Evolutionary conservation across 1,140 invertebrate species (phyloP).

Genomic region (Cotesia typhae): DNA sequence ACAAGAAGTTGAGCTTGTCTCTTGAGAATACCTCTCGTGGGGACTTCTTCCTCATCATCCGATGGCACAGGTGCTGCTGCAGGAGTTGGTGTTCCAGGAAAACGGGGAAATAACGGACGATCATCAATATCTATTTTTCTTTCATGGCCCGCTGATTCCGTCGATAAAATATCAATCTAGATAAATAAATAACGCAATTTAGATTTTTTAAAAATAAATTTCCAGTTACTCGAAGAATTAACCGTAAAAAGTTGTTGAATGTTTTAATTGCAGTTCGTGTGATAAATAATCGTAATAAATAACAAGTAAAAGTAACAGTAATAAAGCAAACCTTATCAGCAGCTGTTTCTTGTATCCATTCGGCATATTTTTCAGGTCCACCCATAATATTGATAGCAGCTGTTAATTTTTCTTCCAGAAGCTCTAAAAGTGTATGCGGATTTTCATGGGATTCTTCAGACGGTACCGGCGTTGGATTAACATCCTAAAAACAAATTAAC

Average conservation of each 20-base stretch:
- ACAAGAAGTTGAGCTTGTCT: constrained; percentile 83
- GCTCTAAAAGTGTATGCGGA: constrained; percentile 56
- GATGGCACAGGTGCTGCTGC: constrained; percentile 64
- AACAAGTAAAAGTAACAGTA: not conserved
- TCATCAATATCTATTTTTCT: constrained; percentile 44
- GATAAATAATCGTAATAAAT: not conserved
- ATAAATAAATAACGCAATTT: constrained; percentile 9
- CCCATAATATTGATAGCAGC: constrained; percentile 50
- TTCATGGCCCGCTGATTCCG: constrained; percentile 43
- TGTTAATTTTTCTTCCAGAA: constrained; percentile 60
- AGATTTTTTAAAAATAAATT: not conserved
- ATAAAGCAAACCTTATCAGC: constrained; percentile 45
- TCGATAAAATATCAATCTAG: constrained; percentile 53
- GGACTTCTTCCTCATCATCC: constrained; percentile 85
- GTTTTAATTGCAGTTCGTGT: too few species aligned
- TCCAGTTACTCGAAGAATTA: not conserved
- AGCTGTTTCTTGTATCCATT: constrained; percentile 42
- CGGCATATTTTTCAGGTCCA: constrained; percentile 47
- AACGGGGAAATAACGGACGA: constrained; percentile 54
- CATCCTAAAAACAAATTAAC: constrained; percentile 41
- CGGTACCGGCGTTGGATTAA: constrained; percentile 52
- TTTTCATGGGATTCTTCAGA: constrained; percentile 55
- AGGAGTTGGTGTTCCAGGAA: constrained; percentile 50
- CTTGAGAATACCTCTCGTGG: constrained; percentile 80
- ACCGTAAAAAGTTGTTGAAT: not conserved